Conservation (phyloP, 2,888 invertebrate species). For the Andrena trimmerana region DNA sequence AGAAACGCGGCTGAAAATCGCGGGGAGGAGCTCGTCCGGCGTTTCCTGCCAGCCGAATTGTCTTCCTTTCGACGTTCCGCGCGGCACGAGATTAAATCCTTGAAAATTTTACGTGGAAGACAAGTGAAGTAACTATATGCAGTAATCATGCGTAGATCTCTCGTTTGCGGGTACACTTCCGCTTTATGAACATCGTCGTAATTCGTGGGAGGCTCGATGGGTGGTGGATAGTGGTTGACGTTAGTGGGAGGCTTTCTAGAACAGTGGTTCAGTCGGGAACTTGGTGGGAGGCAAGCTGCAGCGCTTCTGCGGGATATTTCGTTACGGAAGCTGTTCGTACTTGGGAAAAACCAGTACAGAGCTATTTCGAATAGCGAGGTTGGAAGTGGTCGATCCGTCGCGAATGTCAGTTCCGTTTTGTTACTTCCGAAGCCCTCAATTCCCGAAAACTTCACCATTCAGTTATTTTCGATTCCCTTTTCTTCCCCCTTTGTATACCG, state of each 20-base stretch:
- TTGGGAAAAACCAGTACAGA: slow-evolving; percentile 25
- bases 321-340: slow-evolving; percentile 30
- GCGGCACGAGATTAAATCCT: slow-evolving; percentile 51
- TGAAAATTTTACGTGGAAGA: slow-evolving; percentile 58
- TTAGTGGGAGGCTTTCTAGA: slow-evolving; percentile 16
- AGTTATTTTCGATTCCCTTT: neutral
- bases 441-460: neutral
- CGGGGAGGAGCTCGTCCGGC: neutral
- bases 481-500: neutral
- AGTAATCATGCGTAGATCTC: slow-evolving; percentile 67
- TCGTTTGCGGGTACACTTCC: slow-evolving; percentile 62
- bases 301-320: slow-evolving; percentile 35
- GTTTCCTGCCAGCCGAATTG: neutral
- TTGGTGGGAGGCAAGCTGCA: slow-evolving; percentile 32
- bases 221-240: slow-evolving; percentile 11
- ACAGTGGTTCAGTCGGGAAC: neutral
- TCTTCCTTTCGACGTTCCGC: neutral
- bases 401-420: neutral
- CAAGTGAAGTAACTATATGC: slow-evolving; percentile 65
- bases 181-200: slow-evolving; percentile 49
- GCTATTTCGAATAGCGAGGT: slow-evolving; percentile 5
- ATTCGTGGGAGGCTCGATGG: slow-evolving; percentile 7
- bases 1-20: neutral
- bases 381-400: neutral
- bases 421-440: neutral